Evolutionary conservation across 2,113 vertebrate genomes (phyloP).

Genomic region (Taxidea taxus): DNA sequence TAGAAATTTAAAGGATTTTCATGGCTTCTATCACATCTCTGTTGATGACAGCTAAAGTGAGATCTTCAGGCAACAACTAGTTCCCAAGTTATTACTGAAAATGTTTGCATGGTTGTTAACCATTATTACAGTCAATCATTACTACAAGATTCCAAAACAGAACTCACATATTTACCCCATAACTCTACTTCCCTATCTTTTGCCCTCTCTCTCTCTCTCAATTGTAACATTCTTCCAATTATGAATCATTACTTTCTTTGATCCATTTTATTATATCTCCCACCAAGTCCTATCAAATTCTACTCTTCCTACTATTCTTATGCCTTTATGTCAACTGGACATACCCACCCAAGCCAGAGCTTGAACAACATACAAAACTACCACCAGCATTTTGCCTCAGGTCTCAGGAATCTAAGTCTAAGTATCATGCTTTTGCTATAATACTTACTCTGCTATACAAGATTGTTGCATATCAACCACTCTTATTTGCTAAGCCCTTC

Average conservation of each 20-base stretch:
- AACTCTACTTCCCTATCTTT: neutral
- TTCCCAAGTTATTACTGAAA: neutral
- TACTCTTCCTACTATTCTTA: neutral
- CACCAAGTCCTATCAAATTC: neutral
- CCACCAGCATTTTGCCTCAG: neutral
- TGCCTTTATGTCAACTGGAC: neutral
- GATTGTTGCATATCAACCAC: neutral
- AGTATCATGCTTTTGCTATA: neutral
- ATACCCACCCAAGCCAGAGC: neutral
- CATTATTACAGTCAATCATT: neutral
- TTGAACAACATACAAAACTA: neutral
- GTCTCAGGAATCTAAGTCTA: neutral
- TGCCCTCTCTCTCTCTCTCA: neutral
- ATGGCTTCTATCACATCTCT: neutral
- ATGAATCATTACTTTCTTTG: neutral
- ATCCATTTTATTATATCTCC: neutral
- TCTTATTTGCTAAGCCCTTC: neutral
- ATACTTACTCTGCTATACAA: neutral
- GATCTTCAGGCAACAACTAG: neutral
- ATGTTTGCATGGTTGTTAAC: constrained; percentile 19
- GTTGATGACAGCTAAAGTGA: neutral
- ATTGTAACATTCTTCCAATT: neutral
- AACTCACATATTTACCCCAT: neutral
- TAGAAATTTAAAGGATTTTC: constrained; percentile 7
- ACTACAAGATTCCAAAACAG: neutral